Conservation (phyloP, 2,888 invertebrate genomes). For the Heliconius ethilla region DNA sequence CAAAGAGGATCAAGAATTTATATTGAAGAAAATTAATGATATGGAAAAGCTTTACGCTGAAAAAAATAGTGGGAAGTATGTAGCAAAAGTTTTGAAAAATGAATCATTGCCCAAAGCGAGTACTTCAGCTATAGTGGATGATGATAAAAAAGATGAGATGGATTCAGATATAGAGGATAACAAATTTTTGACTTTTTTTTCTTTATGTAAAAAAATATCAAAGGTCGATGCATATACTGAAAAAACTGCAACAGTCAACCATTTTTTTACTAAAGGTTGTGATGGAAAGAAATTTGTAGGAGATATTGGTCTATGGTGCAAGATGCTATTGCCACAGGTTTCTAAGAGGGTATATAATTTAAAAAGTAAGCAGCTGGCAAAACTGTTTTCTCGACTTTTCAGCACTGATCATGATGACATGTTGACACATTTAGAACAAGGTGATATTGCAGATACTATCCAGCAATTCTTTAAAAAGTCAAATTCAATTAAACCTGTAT, state of each 20-base stretch:
- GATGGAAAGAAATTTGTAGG: slow-evolving; percentile 87
- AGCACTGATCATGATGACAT: slow-evolving; percentile 88
- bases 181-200: slow-evolving; percentile 88
- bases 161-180: slow-evolving; percentile 81
- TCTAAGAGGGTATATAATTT: slow-evolving; percentile 94
- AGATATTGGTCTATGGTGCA: slow-evolving; percentile 90
- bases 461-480: slow-evolving; percentile 88
- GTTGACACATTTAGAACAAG: slow-evolving; percentile 92
- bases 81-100: slow-evolving; percentile 68
- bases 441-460: slow-evolving; percentile 95
- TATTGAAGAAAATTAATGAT: slow-evolving; percentile 85
- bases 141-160: slow-evolving; percentile 43
- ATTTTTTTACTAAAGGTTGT: slow-evolving; percentile 84
- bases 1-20: slow-evolving; percentile 85
- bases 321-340: slow-evolving; percentile 90
- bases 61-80: slow-evolving; percentile 77
- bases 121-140: slow-evolving; percentile 28
- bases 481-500: slow-evolving; percentile 79
- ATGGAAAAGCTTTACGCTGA: slow-evolving; percentile 80
- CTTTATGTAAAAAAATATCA: slow-evolving; percentile 89
- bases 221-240: slow-evolving; percentile 89
- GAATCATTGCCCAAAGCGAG: slow-evolving; percentile 49
- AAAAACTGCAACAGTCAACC: slow-evolving; percentile 88
- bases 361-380: slow-evolving; percentile 94
- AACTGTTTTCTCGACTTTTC: slow-evolving; percentile 92